Evolutionary conservation across 2,888 invertebrate species (phyloP), one percentile per base, ranked within the genome.

Genomic region (Cantharis rustica): DNA sequence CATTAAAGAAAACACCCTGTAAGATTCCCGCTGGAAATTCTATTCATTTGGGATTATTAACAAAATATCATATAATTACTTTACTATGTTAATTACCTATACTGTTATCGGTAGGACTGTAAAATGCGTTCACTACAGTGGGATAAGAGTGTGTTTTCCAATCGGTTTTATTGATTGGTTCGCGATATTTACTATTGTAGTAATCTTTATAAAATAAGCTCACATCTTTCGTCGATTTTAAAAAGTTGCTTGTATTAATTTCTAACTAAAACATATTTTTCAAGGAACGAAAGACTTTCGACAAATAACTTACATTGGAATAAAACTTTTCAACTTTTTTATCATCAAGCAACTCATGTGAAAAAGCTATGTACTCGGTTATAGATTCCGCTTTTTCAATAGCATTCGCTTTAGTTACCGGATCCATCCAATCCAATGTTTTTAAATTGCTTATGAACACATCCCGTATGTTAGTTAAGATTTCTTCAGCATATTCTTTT

Each of bases 391-490:
- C 94, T 86, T 97, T 97, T 76, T 93, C 92, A 77, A 95, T 87
- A 0, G 96, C 96, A 73, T 93, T 92, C 79, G 89, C 87, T 69
- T 93, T 93, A 0, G 98, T 98, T 80, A 90, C 88, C 0, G 92
- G 92, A 85, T 98, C 98, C 98, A 98, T 98, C 98, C 98, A 98
- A 68, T 94, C 94, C 13, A 97, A 93, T 75, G 92, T 90, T 16
- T 91, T 90, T 73, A 97, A 87, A 26, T 97, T 96, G 82, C 94
- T 92, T 79, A 92, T 91, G 89, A 98, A 98, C 80, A 96, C 94
- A 73, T 90, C 89, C 76, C 95, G 92, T 82, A 98, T 96, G 82
- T 95, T 94, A 72, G 91, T 90, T 0, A 97, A 96, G 95, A 97
- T 96, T 87, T 96, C 95, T 79, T 95, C 87, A 0, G 96, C 96